Evolutionary conservation across 1,140 invertebrate species (phyloP).

Genomic region (Periplaneta americana): DNA sequence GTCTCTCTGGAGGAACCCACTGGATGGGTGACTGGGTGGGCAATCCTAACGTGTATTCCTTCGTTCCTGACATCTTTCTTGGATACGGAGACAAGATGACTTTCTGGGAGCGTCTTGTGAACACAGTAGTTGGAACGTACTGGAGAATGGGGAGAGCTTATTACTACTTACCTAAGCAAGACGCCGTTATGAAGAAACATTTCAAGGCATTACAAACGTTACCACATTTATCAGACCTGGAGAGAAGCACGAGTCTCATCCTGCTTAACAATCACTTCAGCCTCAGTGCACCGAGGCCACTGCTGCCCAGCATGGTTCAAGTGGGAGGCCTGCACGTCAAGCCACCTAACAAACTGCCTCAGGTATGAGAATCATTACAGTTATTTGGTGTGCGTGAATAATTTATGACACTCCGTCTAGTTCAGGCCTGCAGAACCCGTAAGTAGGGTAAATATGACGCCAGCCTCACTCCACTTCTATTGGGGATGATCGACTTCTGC

Average conservation of each 20-base stretch:
- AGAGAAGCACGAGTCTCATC: conserved; percentile 1
- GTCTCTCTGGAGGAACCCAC: conserved; percentile 31
- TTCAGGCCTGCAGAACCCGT: too few relatives aligned
- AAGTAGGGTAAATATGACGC: too few relatives aligned
- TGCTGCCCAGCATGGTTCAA: conserved; percentile 43
- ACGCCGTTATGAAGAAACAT: not conserved
- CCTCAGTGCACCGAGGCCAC: conserved; percentile 25
- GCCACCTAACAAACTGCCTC: conserved; percentile 24
- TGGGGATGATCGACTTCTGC: too few relatives aligned
- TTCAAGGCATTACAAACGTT: too few relatives aligned
- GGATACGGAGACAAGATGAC: conserved; percentile 34
- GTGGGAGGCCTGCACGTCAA: conserved; percentile 49
- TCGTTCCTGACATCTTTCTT: conserved; percentile 33
- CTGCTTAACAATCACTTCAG: conserved; percentile 26
- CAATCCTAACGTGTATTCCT: conserved; percentile 32
- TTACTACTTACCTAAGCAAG: not conserved
- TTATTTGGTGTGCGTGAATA: too few relatives aligned
- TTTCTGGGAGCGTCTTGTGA: conserved; percentile 23
- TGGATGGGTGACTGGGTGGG: conserved; percentile 36
- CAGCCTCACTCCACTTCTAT: too few relatives aligned
- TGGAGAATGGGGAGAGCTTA: not conserved
- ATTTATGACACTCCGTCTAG: too few relatives aligned
- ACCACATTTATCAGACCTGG: not conserved
- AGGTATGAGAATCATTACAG: conserved; percentile 23
- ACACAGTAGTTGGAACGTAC: not conserved